These are phyloP conservation scores for Amblyraja radiata DNA, from an alignment of 2,797 vertebrate genomes.

Conservation along the genomic window DNA sequence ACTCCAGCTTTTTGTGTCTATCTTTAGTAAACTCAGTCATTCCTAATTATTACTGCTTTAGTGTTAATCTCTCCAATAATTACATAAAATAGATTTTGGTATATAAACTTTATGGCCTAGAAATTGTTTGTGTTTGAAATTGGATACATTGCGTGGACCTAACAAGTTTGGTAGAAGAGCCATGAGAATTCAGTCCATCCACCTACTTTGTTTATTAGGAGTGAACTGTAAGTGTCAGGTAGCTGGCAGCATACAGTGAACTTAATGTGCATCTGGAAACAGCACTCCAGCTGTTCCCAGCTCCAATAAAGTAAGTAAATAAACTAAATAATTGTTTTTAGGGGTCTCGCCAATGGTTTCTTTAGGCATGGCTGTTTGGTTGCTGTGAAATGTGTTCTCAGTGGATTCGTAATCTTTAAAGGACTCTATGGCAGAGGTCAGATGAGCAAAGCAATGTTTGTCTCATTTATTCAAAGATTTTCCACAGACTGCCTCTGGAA, in stretches of 20 bases:
- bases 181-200: background rate
- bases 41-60: background rate
- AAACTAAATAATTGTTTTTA: background rate
- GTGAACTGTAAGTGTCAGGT: background rate
- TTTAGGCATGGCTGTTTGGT: background rate
- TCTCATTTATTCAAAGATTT: too few relatives aligned
- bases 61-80: background rate
- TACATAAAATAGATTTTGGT: background rate
- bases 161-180: background rate
- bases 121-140: background rate
- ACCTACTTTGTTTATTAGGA: background rate
- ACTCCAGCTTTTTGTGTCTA: too few relatives aligned
- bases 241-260: too few relatives aligned
- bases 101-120: background rate
- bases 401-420: too few relatives aligned
- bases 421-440: too few relatives aligned
- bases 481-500: too few relatives aligned
- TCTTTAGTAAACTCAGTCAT: background rate
- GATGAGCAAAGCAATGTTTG: too few relatives aligned
- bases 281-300: background rate
- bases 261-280: too few relatives aligned
- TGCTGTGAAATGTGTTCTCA: background rate
- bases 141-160: background rate
- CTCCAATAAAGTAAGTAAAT: background rate
- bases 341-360: too few relatives aligned